Evolutionary conservation across 2,113 vertebrate genomes (phyloP).

Genomic region (Charadrius vociferus): DNA sequence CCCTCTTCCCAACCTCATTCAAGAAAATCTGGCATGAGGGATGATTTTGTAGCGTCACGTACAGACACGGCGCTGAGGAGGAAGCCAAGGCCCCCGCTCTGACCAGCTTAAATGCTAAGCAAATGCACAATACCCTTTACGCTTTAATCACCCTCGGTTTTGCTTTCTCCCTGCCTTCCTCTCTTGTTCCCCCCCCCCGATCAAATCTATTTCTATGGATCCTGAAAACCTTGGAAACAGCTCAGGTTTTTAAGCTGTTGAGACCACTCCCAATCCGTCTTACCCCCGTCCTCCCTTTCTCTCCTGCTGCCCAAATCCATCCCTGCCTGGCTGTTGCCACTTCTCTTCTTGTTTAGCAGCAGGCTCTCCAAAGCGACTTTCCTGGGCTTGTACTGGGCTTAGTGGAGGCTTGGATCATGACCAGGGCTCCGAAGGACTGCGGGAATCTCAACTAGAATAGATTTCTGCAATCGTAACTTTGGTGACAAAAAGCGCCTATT

Average conservation of each 20-base stretch:
- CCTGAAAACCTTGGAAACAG: not conserved
- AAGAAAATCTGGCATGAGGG: not conserved
- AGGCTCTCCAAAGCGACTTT: not conserved
- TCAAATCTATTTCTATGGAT: not conserved
- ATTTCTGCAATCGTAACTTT: not conserved
- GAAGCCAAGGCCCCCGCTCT: not conserved
- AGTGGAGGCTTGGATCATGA: not conserved
- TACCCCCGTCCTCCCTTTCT: not conserved
- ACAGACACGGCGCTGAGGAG: not conserved
- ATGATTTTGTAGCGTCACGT: not conserved
- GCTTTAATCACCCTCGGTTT: not conserved
- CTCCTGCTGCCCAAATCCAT: not conserved
- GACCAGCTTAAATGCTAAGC: not conserved
- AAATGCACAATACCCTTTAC: not conserved
- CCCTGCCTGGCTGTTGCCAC: not conserved
- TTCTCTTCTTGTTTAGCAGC: not conserved
- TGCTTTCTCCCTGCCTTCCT: not conserved
- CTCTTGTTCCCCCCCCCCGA: not conserved
- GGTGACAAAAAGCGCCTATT: not conserved
- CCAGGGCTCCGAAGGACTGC: fast-evolving
- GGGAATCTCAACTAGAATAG: not conserved
- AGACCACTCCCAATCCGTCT: not conserved
- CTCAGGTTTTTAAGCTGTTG: not conserved
- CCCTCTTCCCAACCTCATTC: not conserved
- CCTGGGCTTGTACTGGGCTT: not conserved